Evolutionary conservation across 2,888 invertebrate genomes (phyloP).

Genomic region (Holacanthella duospinosa): DNA sequence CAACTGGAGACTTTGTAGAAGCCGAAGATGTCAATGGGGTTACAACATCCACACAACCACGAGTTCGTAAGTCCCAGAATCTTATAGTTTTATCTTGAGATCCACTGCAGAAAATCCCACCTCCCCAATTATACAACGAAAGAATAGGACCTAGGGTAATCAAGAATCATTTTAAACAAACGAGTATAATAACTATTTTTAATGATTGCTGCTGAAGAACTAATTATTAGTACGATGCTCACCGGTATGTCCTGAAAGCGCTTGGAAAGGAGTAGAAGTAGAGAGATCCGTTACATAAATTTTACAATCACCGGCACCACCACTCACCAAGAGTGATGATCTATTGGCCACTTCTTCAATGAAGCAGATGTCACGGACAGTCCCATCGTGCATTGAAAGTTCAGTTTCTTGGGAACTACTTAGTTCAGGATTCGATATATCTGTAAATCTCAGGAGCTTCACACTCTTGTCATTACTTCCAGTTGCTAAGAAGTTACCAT

Average conservation of each 20-base stretch:
- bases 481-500: conserved; percentile 91
- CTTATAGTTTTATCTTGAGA: conserved; percentile 94
- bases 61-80: conserved; percentile 93
- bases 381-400: conserved; percentile 96
- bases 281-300: conserved; percentile 96
- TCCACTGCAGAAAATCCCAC: conserved; percentile 93
- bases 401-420: conserved; percentile 60
- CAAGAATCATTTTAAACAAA: too few relatives aligned
- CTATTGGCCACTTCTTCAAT: conserved; percentile 86
- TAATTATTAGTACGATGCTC: not conserved
- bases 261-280: conserved; percentile 81
- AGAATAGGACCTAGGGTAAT: conserved; percentile 68
- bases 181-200: not conserved
- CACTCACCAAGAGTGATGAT: conserved; percentile 82
- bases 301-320: conserved; percentile 97
- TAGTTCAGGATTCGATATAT: conserved; percentile 63
- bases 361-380: conserved; percentile 92
- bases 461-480: conserved; percentile 98
- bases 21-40: conserved; percentile 55
- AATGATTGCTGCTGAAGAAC: not conserved
- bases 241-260: conserved; percentile 82
- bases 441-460: conserved; percentile 87
- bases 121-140: conserved; percentile 91
- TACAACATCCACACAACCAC: conserved; percentile 84
- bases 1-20: conserved; percentile 59